Base-by-base conservation (phyloP, 1,140 invertebrate genomes). In the Leptinotarsa defecta region DNA sequence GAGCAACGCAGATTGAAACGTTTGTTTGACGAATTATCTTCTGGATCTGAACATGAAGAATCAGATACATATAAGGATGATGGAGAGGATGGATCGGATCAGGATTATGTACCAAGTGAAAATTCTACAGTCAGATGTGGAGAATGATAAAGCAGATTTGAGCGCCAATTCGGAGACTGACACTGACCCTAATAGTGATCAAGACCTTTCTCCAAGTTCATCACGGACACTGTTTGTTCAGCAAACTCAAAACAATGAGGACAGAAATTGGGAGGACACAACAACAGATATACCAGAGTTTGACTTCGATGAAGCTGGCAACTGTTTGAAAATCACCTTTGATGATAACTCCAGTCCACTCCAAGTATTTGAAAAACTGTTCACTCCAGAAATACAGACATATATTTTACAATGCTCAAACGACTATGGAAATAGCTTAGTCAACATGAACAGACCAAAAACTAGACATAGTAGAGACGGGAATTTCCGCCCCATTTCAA, bases 31-130 rank as follows among this genome's bases (percentile, higher is more conserved):
- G 20, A 22, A 2, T 22, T 22, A 1, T 22, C 20, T 22, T 22
- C 20, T 22, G 20, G 57, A 73, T 48, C 20, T 34, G 70, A 76
- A 62, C 48, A 49, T 68, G 49, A 72, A 72, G 15, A 57, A 52
- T 65, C 19, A 63, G 48, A 52, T 73, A 24, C 24, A 67, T 64
- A 49, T 76, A 17, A 63, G 62, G 68, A 74, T 71, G 61, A 68
- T 74, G 43, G 43, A 65, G 72, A 73, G 22, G 20, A 72, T 72
- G 70, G 52, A 57, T 57, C 70, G 17, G 52, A 72, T 72, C 48
- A 62, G 52, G 52, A 72, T 22, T 72, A 72, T 62, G n/a, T 57
- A 4, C 70, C 70, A 34, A 34, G 27, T 34, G 43, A 70, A 70
- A 48, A 70, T 70, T 70, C 17, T 70, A 17, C 2, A 24, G 68